Percentiles rank a stretch among this genome's conserved stretches.
Evolutionary conservation across 2,797 vertebrate species (phyloP).

Genomic region (Xerus rutilus): DNA sequence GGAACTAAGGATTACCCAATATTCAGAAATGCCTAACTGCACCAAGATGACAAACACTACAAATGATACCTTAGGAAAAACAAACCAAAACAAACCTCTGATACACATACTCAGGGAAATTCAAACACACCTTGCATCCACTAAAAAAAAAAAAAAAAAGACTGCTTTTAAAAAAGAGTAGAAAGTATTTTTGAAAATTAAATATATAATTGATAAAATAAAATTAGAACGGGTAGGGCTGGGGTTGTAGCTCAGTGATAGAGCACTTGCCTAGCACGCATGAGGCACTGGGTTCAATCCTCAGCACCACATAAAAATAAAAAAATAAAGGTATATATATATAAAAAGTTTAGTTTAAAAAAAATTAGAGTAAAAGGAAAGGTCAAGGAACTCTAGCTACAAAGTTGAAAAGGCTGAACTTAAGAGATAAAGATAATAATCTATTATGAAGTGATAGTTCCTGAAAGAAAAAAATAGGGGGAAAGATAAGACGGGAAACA

Average conservation of each 20-base stretch:
- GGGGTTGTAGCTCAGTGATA: too few relatives aligned
- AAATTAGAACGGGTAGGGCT: background rate
- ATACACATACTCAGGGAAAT: background rate
- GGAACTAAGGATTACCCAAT: background rate
- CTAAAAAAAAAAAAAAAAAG: background rate
- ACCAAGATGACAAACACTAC: background rate
- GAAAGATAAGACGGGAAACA: background rate
- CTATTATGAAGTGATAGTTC: background rate
- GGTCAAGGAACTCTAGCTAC: background rate
- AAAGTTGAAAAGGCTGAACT: background rate
- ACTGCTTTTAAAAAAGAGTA: conserved; percentile 25
- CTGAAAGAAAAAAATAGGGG: background rate
- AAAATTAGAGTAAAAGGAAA: background rate
- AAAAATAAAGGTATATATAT: too few relatives aligned
- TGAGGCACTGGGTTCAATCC: too few relatives aligned
- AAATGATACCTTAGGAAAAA: background rate
- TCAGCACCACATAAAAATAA: too few relatives aligned
- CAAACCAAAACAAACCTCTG: background rate
- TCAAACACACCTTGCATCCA: background rate
- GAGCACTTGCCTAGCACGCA: too few relatives aligned
- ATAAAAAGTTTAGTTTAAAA: too few relatives aligned
- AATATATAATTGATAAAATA: background rate
- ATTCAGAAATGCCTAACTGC: background rate
- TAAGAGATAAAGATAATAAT: background rate
- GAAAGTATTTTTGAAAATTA: conserved; percentile 9